phyloP scores from a whole-genome alignment of 2,797 vertebrate genomes.

The Pagetopsis macropterus region DNA sequence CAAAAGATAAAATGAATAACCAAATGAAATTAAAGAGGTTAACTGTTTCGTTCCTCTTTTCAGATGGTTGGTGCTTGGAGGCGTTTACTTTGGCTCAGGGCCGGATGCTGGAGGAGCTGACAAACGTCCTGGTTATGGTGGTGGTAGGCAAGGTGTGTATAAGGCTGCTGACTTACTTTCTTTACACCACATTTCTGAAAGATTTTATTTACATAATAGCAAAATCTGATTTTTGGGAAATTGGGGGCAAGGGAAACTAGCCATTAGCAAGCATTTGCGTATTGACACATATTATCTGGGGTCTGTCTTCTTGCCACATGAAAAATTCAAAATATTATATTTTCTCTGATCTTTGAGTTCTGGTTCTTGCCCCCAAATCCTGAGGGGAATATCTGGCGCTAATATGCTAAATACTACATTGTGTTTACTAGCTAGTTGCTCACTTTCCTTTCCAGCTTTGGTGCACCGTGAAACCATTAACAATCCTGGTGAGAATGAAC shows the following conservation, averaged over 20 bases:
- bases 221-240: neutral
- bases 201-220: neutral
- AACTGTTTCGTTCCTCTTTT: neutral
- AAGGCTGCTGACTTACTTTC: neutral
- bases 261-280: neutral
- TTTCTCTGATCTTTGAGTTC: too few relatives aligned
- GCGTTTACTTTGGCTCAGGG: conserved; percentile 88
- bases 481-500: neutral
- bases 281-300: neutral
- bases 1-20: neutral
- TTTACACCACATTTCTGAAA: neutral
- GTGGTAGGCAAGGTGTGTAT: conserved; percentile 86
- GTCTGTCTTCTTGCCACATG: too few relatives aligned
- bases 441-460: too few relatives aligned
- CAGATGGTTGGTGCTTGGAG: conserved; percentile 93
- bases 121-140: conserved; percentile 85
- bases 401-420: neutral
- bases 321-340: too few relatives aligned
- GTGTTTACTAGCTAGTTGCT: neutral
- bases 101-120: conserved; percentile 84
- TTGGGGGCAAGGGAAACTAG: neutral
- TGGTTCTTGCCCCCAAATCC: too few relatives aligned
- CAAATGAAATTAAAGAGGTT: neutral
- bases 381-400: neutral
- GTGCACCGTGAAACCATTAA: neutral